Evolutionary conservation across 30 jellyfish, hydroid and myxozoan genomes (phyloP), one percentile per base, ranked within the genome.

Genomic region (Turritopsis dohrnii): DNA sequence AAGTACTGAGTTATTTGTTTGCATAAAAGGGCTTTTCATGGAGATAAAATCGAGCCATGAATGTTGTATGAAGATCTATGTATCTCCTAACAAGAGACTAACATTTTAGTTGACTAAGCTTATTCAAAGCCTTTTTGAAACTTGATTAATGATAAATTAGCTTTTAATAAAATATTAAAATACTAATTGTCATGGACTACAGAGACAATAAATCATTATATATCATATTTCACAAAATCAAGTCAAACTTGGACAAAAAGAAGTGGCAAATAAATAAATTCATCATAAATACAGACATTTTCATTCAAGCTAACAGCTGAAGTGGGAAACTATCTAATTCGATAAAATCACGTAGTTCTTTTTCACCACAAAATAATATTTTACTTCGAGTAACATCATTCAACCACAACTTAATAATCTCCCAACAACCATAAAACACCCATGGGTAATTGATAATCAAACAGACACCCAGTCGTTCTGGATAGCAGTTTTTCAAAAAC

Each of bases 371-470:
- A 81, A 94, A 94, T 52, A 88, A 69, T 18, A 94, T 87, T 83
- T 94, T 94, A 72, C 99, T 94, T 69, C 91, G 86, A 1, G 96
- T 94, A 0, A 94, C 99, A 29, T 94, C 99, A 66, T 94, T 94
- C 71, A 94, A 88, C 96, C 94, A 94, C 22, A 72, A 54, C 77
- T 89, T 94, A 3, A 94, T 94, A 41, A 94, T 88, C 29, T 94
- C 81, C 96, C 96, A 94, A 82, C 99, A 94, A 52, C 99, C 96
- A 79, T 94, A 94, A 74, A 94, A 94, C 69, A 94, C 54, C 99
- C 99, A 94, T 1, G 99, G 99, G 7, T 92, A 83, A 74, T 94
- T 94, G 73, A 89, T 81, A 53, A 94, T 71, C 20, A 94, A 74
- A 52, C 96, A 85, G 16, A 94, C 96, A 52, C 99, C 99, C 23